Conservation (phyloP, 92 coral and sea anemone genomes). For the Epizoanthus scotinus region DNA sequence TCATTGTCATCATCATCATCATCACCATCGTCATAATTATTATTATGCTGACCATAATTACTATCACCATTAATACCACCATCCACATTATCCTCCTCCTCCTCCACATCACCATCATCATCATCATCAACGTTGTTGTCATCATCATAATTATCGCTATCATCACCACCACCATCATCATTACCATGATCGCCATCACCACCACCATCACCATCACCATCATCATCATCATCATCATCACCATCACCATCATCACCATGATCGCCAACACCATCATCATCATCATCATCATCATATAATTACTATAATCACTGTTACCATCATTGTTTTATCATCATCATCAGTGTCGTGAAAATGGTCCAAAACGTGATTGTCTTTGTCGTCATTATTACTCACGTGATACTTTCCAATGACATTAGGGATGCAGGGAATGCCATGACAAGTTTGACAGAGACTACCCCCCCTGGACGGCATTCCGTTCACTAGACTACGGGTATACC, state of each 20-base stretch:
- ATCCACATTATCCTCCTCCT: not conserved
- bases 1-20: not conserved
- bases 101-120: not conserved
- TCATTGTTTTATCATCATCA: too few species aligned
- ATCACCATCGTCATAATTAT: not conserved
- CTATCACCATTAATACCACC: not conserved
- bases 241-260: too few species aligned
- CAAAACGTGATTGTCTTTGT: not conserved
- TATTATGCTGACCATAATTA: too few species aligned
- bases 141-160: not conserved
- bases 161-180: too few species aligned
- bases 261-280: too few species aligned
- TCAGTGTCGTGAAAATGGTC: too few species aligned
- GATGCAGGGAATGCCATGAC: slow-evolving; percentile 90
- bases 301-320: too few species aligned
- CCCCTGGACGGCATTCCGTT: slow-evolving; percentile 91
- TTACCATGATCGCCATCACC: too few species aligned
- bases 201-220: too few species aligned
- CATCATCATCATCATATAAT: too few species aligned
- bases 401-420: slow-evolving; percentile 46
- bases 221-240: too few species aligned
- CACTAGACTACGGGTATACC: slow-evolving; percentile 95
- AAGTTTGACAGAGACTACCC: slow-evolving; percentile 77
- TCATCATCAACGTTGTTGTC: not conserved
- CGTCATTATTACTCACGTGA: not conserved